phyloP scores from a whole-genome alignment of 2,113 vertebrate species.

The Cavia aperea region DNA sequence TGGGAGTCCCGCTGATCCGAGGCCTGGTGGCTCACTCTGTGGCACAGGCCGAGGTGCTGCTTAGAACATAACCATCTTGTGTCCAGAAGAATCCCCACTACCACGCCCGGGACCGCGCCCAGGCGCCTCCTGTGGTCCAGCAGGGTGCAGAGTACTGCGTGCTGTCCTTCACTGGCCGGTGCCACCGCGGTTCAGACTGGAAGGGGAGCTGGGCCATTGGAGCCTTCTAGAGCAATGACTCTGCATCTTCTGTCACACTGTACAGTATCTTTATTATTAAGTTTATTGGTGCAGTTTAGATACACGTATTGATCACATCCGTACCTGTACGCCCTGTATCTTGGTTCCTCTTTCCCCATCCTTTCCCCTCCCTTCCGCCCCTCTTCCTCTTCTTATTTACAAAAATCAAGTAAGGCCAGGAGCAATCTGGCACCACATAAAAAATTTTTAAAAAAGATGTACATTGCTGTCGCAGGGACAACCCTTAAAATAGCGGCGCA shows the following conservation, averaged over 20 bases:
- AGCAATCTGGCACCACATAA: too few relatives aligned
- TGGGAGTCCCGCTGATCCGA: background rate
- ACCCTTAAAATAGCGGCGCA: background rate
- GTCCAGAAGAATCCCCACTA: background rate
- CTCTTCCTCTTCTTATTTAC: background rate
- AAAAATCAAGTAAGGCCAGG: background rate
- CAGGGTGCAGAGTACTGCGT: background rate
- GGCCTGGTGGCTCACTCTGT: background rate
- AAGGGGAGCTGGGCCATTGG: background rate
- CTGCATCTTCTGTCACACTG: background rate
- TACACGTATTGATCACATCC: background rate
- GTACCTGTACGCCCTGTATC: background rate
- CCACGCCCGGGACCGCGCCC: background rate
- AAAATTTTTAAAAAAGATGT: too few relatives aligned
- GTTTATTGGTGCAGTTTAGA: background rate
- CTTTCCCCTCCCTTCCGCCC: background rate
- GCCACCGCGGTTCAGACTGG: background rate
- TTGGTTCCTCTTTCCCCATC: background rate
- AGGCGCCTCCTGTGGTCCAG: accelerated
- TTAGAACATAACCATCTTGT: background rate
- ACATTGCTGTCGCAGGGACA: background rate
- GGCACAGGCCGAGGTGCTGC: background rate
- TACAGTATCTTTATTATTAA: background rate
- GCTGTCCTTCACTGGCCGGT: background rate
- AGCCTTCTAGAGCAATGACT: background rate